Evolutionary conservation across 2,888 invertebrate genomes (phyloP), one percentile per base, ranked within the genome.

Genomic region (Nymphalis c-album): DNA sequence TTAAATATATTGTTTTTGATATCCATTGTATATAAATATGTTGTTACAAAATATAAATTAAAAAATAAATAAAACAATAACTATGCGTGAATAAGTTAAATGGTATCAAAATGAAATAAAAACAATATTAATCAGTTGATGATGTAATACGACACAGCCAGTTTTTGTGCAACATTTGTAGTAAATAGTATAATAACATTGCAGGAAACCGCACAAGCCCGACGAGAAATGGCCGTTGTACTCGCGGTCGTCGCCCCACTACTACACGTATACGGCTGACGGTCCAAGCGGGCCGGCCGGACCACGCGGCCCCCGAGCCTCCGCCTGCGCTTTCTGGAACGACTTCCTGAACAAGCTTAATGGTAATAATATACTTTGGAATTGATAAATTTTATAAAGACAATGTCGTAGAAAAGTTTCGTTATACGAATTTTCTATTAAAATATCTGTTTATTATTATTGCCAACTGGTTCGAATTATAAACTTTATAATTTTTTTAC

Each of bases 251-350:
- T 95, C 96, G 76, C 98, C 98, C 20, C 95, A 96, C 84, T 98
- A 98, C 88, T 97, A 96, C 88, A 96, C 97, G 77, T 96, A 97
- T 88, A 96, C 97, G 72, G 96, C 97, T 1, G 96, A 97, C 76
- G 95, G 95, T 51, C 93, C 93, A 68, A 96, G 95, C 72, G 93
- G 92, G 0, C 94, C 94, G 10, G 94, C 94, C 17, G 89, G 94
- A 1, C 94, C 94, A 10, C 90, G 94, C 1, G 96, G 98, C 68
- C 96, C 97, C 16, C 92, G 98, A 81, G 95, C 98, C 77, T 94
- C 96, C 60, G 95, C 97, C 60, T 99, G 99, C 89, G 97, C 98
- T 64, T 99, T 99, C 90, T 99, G 99, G 99, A 98, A 98, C 82
- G 96, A 97, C 78, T 98, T 98, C 91, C 93, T 99, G 83, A 98